phyloP scores from a whole-genome alignment of 1,140 invertebrate species.

The Pseudomyrmex sp. region DNA sequence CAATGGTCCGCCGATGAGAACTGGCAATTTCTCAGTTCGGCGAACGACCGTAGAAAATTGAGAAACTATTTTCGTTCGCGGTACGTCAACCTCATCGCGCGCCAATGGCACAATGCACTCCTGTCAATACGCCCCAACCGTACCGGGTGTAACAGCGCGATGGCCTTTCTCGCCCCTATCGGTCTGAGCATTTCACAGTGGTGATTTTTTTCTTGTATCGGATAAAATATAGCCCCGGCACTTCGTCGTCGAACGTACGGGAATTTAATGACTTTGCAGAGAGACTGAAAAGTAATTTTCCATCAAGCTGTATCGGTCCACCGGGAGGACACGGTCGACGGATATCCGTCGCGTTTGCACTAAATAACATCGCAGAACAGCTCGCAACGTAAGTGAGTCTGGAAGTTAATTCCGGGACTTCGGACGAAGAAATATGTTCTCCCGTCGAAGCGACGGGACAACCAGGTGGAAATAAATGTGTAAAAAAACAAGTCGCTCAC shows the following conservation, averaged over 20 bases:
- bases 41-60: constrained; percentile 74
- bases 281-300: constrained; percentile 48
- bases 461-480: neutral
- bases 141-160: constrained; percentile 30
- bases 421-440: neutral
- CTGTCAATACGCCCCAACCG: constrained; percentile 42
- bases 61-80: constrained; percentile 77
- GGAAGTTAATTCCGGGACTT: constrained; percentile 25
- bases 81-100: constrained; percentile 68
- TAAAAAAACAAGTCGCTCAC: neutral
- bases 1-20: constrained; percentile 66
- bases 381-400: neutral
- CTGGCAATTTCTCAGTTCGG: constrained; percentile 75
- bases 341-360: constrained; percentile 31
- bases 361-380: constrained; percentile 42
- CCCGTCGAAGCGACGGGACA: neutral
- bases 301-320: neutral
- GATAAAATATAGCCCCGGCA: constrained; percentile 47
- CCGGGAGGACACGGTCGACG: constrained; percentile 26
- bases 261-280: constrained; percentile 42
- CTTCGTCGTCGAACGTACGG: constrained; percentile 20
- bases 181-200: constrained; percentile 10
- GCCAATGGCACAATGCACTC: constrained; percentile 59
- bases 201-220: constrained; percentile 13
- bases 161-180: constrained; percentile 24